Percentiles rank a stretch among this genome's conserved stretches.
Conservation (phyloP, 2,113 vertebrate genomes). For the Tor tambroides region DNA sequence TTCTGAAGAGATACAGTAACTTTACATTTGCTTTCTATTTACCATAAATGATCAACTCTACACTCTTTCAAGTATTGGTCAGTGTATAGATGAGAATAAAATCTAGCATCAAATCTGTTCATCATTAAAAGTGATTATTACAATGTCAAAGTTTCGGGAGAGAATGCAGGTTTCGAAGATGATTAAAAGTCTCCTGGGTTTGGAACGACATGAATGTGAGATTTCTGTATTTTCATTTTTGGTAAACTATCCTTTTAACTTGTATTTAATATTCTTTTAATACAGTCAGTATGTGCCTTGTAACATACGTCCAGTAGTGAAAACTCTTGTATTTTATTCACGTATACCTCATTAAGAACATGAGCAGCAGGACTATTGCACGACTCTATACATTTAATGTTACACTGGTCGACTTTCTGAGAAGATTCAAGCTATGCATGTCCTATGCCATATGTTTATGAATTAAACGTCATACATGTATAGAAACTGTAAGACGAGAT, state of each 20-base stretch:
- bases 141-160: background rate
- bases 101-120: background rate
- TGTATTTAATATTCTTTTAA: background rate
- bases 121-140: background rate
- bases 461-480: background rate
- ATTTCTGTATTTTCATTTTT: background rate
- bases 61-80: background rate
- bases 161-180: background rate
- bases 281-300: slow-evolving; percentile 17
- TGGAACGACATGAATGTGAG: background rate
- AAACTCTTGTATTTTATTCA: background rate
- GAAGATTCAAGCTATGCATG: background rate
- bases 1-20: background rate
- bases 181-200: background rate
- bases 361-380: background rate
- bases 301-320: background rate
- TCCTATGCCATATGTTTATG: slow-evolving; percentile 16
- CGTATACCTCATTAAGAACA: slow-evolving; percentile 1
- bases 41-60: background rate
- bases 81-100: background rate
- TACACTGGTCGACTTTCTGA: slow-evolving; percentile 8
- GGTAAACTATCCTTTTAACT: background rate
- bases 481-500: background rate
- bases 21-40: background rate
- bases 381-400: background rate